These are phyloP conservation scores for Terrapene triunguis DNA, from an alignment of 2,113 vertebrate species.

Conservation along the genomic window DNA sequence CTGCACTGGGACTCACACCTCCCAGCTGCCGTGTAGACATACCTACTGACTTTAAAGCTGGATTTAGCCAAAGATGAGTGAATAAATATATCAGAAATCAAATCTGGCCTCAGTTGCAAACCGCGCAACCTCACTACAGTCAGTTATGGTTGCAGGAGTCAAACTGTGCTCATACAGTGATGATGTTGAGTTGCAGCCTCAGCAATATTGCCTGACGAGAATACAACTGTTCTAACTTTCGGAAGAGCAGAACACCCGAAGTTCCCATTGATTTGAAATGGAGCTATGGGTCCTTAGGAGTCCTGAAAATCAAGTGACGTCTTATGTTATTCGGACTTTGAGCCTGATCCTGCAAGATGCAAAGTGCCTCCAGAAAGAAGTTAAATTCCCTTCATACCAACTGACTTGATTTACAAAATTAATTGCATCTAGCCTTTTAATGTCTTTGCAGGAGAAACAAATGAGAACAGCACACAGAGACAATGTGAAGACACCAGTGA, in stretches of 20 bases:
- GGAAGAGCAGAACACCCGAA: background rate
- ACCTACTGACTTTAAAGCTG: background rate
- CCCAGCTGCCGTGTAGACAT: too few relatives aligned
- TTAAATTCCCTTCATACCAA: background rate
- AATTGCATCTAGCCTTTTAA: background rate
- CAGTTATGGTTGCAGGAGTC: background rate
- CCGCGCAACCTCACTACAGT: background rate
- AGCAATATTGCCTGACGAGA: background rate
- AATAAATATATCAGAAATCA: background rate
- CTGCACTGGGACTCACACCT: too few relatives aligned
- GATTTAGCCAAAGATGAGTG: background rate
- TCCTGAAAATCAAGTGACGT: background rate
- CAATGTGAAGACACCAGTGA: background rate
- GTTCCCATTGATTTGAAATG: background rate
- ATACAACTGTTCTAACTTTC: background rate
- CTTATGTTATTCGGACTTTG: background rate
- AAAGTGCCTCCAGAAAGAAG: background rate
- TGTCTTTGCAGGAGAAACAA: background rate
- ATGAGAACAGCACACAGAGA: background rate
- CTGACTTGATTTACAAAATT: background rate
- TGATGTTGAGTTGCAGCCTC: background rate
- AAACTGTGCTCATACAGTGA: background rate
- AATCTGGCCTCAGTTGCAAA: background rate
- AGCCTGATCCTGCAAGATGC: background rate
- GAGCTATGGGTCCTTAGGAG: background rate